Percentiles rank a stretch among this genome's conserved stretches.
These are phyloP conservation scores for Bombus haemorrhoidalis DNA, from an alignment of 1,140 invertebrate species.

Conservation along the genomic window DNA sequence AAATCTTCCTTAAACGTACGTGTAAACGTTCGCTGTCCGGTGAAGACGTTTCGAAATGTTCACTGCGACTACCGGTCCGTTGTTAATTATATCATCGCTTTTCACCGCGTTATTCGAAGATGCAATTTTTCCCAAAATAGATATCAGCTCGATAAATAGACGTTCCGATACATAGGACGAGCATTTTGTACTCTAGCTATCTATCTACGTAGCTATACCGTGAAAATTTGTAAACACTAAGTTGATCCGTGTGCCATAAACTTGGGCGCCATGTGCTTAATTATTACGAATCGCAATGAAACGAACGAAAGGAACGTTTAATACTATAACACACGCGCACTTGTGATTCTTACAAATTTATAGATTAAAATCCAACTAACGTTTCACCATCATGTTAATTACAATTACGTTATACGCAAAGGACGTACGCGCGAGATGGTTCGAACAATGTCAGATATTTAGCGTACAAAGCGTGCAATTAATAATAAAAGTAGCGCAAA, in stretches of 20 bases:
- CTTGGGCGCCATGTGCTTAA: background rate
- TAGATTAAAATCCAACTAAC: background rate
- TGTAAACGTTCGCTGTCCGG: background rate
- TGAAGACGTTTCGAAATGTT: background rate
- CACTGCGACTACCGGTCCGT: background rate
- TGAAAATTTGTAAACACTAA: constrained; percentile 16
- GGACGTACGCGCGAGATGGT: too few relatives aligned
- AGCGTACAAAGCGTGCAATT: too few relatives aligned
- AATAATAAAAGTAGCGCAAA: too few relatives aligned
- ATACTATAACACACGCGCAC: background rate
- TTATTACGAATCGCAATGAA: background rate
- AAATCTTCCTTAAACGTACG: too few relatives aligned
- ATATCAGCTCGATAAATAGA: constrained; percentile 35
- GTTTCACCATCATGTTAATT: too few relatives aligned
- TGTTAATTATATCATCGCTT: background rate
- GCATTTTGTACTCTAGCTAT: background rate
- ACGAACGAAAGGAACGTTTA: background rate
- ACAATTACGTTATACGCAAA: too few relatives aligned
- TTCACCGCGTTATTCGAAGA: constrained; percentile 21
- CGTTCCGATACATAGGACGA: constrained; percentile 16
- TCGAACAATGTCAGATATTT: too few relatives aligned
- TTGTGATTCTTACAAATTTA: background rate
- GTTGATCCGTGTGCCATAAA: constrained; percentile 5
- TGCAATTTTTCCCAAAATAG: constrained; percentile 44
- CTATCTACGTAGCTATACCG: background rate